These are phyloP conservation scores for Papio anubis DNA, from an alignment of 2,113 vertebrate genomes.

Conservation along the genomic window DNA sequence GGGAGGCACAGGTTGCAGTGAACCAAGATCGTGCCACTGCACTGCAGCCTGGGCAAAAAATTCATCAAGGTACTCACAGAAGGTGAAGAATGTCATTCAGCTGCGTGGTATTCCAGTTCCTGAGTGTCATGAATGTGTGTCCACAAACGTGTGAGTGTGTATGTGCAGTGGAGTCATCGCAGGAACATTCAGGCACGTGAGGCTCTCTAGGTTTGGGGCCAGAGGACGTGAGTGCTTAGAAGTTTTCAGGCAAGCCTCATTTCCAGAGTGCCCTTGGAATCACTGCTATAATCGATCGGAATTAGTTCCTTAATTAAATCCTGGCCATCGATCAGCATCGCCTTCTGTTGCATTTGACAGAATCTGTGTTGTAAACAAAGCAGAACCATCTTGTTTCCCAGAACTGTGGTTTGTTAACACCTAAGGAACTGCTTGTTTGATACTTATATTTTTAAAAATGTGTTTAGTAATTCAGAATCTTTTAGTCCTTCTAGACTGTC, in stretches of 20 bases:
- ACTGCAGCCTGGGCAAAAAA: no score
- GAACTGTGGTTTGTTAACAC: background rate
- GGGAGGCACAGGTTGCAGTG: no score
- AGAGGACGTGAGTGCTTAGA: background rate
- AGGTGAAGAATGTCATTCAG: background rate
- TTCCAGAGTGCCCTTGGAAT: background rate
- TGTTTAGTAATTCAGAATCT: background rate
- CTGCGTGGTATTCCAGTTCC: background rate
- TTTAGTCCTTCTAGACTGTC: background rate
- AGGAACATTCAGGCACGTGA: no score
- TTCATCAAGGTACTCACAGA: background rate
- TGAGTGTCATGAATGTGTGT: rapidly evolving
- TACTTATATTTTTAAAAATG: background rate
- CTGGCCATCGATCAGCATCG: background rate
- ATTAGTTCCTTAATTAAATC: background rate
- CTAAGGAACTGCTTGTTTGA: background rate
- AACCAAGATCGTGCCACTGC: rapidly evolving
- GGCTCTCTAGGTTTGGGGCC: background rate
- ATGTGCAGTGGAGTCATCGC: background rate
- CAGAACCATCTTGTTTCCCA: background rate
- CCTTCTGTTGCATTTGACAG: background rate
- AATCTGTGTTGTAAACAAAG: background rate
- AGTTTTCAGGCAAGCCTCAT: background rate
- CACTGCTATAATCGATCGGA: background rate
- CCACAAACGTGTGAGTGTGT: background rate